Base-by-base conservation (phyloP, 2,888 invertebrate species). In the Drosophila fungiperda region DNA sequence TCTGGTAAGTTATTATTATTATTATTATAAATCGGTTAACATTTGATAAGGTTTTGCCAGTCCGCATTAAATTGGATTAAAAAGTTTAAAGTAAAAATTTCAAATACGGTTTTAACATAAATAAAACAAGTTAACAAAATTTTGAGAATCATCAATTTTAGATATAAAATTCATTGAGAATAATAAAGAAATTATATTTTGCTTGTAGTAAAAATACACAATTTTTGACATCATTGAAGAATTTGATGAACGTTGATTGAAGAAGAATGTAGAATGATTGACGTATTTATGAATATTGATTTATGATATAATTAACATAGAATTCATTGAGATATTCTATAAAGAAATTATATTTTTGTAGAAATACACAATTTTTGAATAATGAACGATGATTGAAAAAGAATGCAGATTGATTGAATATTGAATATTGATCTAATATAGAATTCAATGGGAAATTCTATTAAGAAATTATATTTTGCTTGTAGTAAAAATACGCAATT, bases 1-100 rank as follows among this genome's bases (percentile, higher is more conserved):
- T 81, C 94, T 96, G 93, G 97, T 98, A 93, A 95, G 96, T 71
- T 29, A 5, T 29, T 29, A 29, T 29, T 29, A 29, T 26, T 26
- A 29, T 29, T 29, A 29, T 29, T 1, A 29, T 29, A 5, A 29
- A 29, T 29, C 1, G 29, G 29, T 0, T 29, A 29, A 29, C 29
- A 29, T 29, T 29, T 29, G 29, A 29, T 1, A 29, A 29, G 6
- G 6, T 29, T 5, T 29, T 29, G 29, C 29, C 5, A 29, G 29
- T 57, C 9, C 26, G 48, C 35, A 26, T 11, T 11, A 2, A 42
- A 20, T 20, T 38, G 3, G 9, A 8, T n/a, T n/a, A n/a, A 9
- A 4, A 40, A 2, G 9, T 20, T 7, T 12, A 12, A 1, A 20
- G 12, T 7, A 7, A 38, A 38, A 38, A 20, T 7, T 20, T 7